Evolutionary conservation across 2,113 vertebrate species (phyloP).

Genomic region (Heterochromis multidens): DNA sequence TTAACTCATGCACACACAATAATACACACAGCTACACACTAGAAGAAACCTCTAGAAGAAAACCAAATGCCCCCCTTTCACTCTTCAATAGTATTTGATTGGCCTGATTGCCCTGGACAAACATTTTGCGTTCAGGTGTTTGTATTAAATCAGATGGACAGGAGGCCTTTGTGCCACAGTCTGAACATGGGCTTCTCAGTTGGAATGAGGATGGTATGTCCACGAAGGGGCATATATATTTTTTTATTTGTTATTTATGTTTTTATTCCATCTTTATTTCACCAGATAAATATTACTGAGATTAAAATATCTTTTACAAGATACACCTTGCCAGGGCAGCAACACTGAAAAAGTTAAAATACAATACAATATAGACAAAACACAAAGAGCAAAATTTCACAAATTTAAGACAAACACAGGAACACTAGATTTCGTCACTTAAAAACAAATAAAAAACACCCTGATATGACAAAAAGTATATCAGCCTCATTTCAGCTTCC

Average conservation of each 20-base stretch:
- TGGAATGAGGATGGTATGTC: neutral
- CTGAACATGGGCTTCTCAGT: neutral
- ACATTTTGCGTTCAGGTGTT: neutral
- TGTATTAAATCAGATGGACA: constrained; percentile 9
- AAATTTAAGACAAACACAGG: neutral
- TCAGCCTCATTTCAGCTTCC: constrained; percentile 32
- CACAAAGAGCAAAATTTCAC: neutral
- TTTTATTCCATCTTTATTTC: neutral
- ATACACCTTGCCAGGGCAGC: neutral
- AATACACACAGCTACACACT: neutral
- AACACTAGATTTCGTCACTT: constrained; percentile 11
- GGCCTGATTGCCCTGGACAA: neutral
- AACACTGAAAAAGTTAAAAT: neutral
- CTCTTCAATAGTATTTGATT: neutral
- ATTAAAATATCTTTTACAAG: neutral
- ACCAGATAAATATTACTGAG: neutral
- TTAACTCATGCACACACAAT: neutral
- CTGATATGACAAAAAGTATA: neutral
- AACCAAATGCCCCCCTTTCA: neutral
- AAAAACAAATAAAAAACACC: constrained; percentile 7
- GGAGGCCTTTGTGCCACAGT: neutral
- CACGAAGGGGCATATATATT: neutral
- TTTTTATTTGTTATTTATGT: neutral
- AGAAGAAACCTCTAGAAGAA: neutral
- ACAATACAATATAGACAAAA: neutral